Percentiles rank a stretch among this genome's conserved stretches.
Evolutionary conservation across 2,113 vertebrate genomes (phyloP).

Genomic region (Empidonax alnorum): DNA sequence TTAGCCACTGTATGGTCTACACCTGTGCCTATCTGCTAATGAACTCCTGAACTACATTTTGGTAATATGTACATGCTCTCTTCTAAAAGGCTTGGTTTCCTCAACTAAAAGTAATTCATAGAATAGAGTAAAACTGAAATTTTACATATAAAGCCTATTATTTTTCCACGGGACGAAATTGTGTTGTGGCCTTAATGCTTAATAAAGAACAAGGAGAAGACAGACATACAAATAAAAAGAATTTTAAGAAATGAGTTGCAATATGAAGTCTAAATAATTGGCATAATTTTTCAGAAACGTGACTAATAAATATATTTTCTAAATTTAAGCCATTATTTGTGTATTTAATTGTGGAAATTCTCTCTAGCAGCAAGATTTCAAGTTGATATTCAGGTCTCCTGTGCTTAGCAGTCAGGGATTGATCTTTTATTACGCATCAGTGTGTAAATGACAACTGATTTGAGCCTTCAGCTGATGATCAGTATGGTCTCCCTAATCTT

Average conservation of each 20-base stretch:
- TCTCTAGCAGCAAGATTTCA: not conserved
- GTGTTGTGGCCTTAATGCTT: not conserved
- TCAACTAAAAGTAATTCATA: not conserved
- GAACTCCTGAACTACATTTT: not conserved
- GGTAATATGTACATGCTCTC: not conserved
- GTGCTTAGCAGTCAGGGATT: not conserved
- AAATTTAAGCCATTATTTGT: not conserved
- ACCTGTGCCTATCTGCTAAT: not conserved
- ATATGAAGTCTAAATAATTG: not conserved
- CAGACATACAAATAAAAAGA: not conserved
- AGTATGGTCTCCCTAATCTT: not conserved
- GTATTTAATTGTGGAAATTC: not conserved
- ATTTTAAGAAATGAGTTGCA: not conserved
- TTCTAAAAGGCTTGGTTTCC: not conserved
- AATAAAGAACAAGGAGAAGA: not conserved
- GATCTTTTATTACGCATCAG: not conserved
- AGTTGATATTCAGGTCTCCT: not conserved
- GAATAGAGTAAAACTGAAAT: not conserved
- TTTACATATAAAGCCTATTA: not conserved
- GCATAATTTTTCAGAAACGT: not conserved
- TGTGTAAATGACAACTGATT: not conserved
- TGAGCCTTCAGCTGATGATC: not conserved
- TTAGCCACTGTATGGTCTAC: not conserved
- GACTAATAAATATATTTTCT: not conserved
- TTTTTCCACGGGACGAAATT: not conserved